Evolutionary conservation across 1,140 invertebrate species (phyloP), one percentile per base, ranked within the genome.

Genomic region (Saxidomus purpurata): DNA sequence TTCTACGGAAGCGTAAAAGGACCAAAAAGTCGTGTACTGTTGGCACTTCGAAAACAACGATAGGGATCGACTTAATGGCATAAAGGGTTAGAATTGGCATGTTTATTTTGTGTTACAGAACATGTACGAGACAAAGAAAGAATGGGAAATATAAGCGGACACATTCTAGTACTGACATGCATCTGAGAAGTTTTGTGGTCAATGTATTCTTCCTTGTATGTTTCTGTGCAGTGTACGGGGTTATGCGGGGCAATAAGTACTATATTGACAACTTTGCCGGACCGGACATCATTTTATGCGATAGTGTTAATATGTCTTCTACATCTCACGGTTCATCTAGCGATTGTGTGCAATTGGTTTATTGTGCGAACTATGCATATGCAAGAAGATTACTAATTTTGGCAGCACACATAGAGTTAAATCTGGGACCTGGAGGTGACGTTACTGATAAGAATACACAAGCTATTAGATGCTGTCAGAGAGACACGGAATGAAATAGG

Each of bases 1-100:
- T n/a, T n/a, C n/a, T n/a, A n/a, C n/a, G n/a, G n/a, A n/a, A n/a
- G 52, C 52, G 52, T 55, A 55, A 55, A 55, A 55, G 52, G 52
- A 19, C 6, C 52, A 55, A 13, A 11, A 55, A 55, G 15, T 55
- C 6, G 19, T 15, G 52, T 55, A 55, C n/a, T 55, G 47, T 17
- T 11, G 47, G 8, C 8, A 49, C 47, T 17, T 49, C 47, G 52
- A 55, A 11, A 55, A 55, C 4, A 55, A 15, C 15, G 19, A 55
- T 22, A 22, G 15, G 52, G 52, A 49, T 49, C 8, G 8, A 17
- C 4, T 19, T n/a, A n/a, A n/a, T n/a, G n/a, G n/a, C n/a, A n/a
- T n/a, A n/a, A n/a, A n/a, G n/a, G n/a, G n/a, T n/a, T n/a, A n/a
- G n/a, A n/a, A n/a, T n/a, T n/a, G n/a, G n/a, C n/a, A n/a, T n/a